Conservation (phyloP, 35 echinoderm and acorn worm genomes). For the Ptychodera flava region DNA sequence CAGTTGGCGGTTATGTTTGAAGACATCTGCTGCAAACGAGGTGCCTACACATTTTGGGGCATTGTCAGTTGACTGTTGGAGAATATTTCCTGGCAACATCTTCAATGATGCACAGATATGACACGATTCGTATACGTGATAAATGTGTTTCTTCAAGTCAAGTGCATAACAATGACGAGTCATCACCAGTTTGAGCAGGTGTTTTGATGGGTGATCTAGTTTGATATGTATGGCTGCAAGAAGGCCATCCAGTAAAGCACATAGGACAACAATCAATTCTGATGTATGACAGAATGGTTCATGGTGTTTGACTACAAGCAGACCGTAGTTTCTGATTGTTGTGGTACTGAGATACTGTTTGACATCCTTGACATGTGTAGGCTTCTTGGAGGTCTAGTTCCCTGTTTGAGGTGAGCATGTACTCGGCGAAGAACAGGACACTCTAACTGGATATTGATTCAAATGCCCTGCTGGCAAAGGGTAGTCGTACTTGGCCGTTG, state of each 20-base stretch:
- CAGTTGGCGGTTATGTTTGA: not conserved
- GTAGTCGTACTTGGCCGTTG: slow-evolving; percentile 29
- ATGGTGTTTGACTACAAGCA: no score
- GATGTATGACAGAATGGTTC: no score
- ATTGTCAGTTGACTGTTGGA: no score
- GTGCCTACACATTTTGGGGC: not conserved
- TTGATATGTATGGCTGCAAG: slow-evolving; percentile 34
- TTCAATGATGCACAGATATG: no score
- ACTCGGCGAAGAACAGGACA: no score
- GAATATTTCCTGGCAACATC: no score
- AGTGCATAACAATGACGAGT: slow-evolving; percentile 39
- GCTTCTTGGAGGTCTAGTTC: no score
- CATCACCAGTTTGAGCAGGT: slow-evolving; percentile 25
- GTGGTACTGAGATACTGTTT: not conserved
- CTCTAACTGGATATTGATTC: no score
- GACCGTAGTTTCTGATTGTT: not conserved
- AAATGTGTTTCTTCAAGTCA: slow-evolving; percentile 29
- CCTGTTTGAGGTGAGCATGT: no score
- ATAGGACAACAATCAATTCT: slow-evolving; percentile 15
- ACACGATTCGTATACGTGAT: slow-evolving; percentile 16
- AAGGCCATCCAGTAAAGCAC: slow-evolving; percentile 10
- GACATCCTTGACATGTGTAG: not conserved
- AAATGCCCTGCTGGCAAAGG: slow-evolving; percentile 43
- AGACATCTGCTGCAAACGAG: not conserved
- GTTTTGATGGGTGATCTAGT: slow-evolving; percentile 30